Percentiles rank a stretch among this genome's conserved stretches.
phyloP scores from a whole-genome alignment of 2,113 vertebrate genomes.

The Narcine bancroftii region DNA sequence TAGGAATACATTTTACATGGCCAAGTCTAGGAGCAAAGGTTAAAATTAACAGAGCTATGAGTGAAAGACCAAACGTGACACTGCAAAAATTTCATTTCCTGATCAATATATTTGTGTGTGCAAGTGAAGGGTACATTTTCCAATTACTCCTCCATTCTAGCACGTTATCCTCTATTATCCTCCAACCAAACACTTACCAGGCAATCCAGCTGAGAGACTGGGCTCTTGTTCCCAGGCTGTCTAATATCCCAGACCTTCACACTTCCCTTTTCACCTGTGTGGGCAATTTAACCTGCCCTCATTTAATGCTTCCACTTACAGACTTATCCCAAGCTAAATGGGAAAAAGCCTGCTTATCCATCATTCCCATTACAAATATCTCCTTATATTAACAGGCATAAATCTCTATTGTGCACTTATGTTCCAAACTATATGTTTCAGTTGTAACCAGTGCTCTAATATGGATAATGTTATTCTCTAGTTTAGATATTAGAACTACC shows the following conservation, averaged over 20 bases:
- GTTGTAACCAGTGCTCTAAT: neutral
- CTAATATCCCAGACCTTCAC: conserved; percentile 77
- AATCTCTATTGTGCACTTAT: neutral
- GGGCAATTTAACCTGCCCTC: neutral
- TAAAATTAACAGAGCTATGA: neutral
- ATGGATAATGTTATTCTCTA: neutral
- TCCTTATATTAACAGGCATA: neutral
- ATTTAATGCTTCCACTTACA: neutral
- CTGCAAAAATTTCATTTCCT: neutral
- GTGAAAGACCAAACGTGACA: neutral
- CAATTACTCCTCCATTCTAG: neutral
- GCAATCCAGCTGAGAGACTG: conserved; percentile 73
- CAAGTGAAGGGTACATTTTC: neutral
- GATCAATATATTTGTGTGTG: neutral
- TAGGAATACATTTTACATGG: neutral
- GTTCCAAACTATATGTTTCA: neutral
- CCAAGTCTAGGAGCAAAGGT: neutral
- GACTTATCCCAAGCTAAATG: neutral
- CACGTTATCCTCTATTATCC: conserved; percentile 1
- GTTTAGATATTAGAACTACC: neutral
- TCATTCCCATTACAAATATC: no score
- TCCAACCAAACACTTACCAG: conserved; percentile 52
- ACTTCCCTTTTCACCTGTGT: conserved; percentile 69
- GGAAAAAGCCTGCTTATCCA: neutral
- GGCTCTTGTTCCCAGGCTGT: conserved; percentile 72